phyloP scores from a whole-genome alignment of 2,113 vertebrate species.

The Meleagris gallopavo region DNA sequence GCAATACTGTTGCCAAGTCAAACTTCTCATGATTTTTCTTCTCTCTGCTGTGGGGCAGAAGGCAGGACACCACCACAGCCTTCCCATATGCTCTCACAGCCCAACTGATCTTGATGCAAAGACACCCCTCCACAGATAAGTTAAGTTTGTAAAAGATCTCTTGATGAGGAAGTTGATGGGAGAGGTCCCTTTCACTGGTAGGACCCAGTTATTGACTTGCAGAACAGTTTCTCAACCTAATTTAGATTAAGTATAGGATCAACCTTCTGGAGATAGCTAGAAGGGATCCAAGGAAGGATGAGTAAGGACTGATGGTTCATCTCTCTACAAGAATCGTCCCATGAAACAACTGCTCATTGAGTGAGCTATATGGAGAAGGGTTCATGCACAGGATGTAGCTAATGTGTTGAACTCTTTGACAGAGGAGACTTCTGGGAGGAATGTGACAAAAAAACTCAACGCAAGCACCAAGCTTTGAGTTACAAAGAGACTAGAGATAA shows the following conservation, averaged over 20 bases:
- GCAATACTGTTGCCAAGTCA: too few relatives aligned
- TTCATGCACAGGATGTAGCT: not conserved
- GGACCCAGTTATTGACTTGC: rapidly evolving
- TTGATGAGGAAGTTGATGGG: not conserved
- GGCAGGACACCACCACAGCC: not conserved
- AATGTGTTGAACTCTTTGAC: not conserved
- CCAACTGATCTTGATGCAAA: not conserved
- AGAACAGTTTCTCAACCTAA: not conserved
- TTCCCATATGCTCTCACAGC: not conserved
- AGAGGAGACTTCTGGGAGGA: not conserved
- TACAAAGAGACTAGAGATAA: not conserved
- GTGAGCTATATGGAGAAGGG: not conserved
- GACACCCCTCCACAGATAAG: not conserved
- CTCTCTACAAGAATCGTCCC: not conserved
- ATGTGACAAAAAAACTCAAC: too few relatives aligned
- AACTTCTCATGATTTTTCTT: not conserved
- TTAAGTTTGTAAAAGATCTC: not conserved
- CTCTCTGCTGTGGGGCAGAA: not conserved
- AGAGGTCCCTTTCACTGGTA: not conserved
- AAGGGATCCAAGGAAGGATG: too few relatives aligned
- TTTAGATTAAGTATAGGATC: not conserved
- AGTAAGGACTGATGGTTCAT: too few relatives aligned
- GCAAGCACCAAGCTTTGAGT: not conserved
- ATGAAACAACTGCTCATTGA: not conserved
- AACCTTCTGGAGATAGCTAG: not conserved